Evolutionary conservation across 2,797 vertebrate species (phyloP), one percentile per base, ranked within the genome.

Genomic region (Danio tinwini): DNA sequence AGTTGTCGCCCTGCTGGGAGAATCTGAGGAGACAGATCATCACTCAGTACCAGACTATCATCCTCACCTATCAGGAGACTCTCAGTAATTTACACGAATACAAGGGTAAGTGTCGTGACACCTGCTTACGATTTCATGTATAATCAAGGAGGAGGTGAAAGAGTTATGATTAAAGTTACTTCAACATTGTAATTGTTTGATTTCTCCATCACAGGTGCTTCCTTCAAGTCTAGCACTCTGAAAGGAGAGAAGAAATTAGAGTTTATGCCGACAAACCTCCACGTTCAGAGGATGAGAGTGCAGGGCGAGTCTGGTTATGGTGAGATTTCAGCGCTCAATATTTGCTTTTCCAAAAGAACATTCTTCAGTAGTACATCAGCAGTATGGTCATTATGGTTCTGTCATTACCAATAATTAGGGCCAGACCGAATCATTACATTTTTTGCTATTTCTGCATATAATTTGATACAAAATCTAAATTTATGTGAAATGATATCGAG

Each of bases 21-120:
- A 96, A 97, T 90, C 95, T 99, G 80, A 93, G 98, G 78, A 95
- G 97, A 81, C 97, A 98, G 89, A 99, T 99, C 85, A 97, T 99
- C 87, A 96, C 96, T 63, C 98, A 99, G 85, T 99, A 99, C 89
- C 97, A 99, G 93, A 99, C 96, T 16, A 95, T 99, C 91, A 99
- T 99, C 89, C 95, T 99, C 87, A 98, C 96, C 8, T 99, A 99
- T 84, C 98, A 99, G 91, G 98, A 99, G 89, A 99, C 97, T 83
- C 93, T 99, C 78, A 96, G 95, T 55, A 96, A 99, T 88, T 92
- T 99, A 81, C 97, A 99, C 62, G 96, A 99, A 82, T 99, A 99
- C 89, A 98, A 97, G 94, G 98, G 98, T 73, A 61, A 89, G 86
- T 80, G 56, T n/a, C 14, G 16, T 61, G 47, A 21, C 16, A 6